phyloP scores from a whole-genome alignment of 2,888 invertebrate species.

The Gandaritis pyraliata region DNA sequence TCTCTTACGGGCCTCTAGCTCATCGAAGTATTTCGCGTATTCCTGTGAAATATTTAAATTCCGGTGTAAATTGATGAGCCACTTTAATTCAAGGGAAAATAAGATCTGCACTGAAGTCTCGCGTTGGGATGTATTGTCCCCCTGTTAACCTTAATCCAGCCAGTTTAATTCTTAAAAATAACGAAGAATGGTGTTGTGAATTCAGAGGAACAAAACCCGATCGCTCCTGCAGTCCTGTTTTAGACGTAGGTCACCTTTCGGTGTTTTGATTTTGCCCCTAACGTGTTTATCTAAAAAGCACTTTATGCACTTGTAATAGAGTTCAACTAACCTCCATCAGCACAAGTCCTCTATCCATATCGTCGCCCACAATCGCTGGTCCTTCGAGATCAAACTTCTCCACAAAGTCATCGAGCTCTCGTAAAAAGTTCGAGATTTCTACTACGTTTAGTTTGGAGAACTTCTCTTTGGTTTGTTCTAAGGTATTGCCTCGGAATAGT shows the following conservation, averaged over 20 bases:
- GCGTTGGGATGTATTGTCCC: too few species aligned
- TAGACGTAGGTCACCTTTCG: too few species aligned
- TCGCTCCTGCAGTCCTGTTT: too few species aligned
- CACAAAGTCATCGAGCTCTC: conserved; percentile 87
- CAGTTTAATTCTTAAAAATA: too few species aligned
- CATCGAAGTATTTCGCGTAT: conserved; percentile 86
- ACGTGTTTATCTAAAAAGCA: neutral
- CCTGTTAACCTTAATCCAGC: too few species aligned
- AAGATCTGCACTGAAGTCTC: too few species aligned
- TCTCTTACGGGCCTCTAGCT: conserved; percentile 86
- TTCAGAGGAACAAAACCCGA: too few species aligned
- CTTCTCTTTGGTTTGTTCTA: conserved; percentile 93
- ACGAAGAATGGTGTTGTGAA: too few species aligned
- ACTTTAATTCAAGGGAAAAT: too few species aligned
- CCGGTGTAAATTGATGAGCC: too few species aligned
- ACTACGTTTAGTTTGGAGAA: conserved; percentile 92
- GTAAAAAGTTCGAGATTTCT: conserved; percentile 89
- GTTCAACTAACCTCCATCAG: conserved; percentile 86
- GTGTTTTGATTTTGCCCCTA: too few species aligned
- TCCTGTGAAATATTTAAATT: conserved; percentile 66
- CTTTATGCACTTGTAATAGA: conserved; percentile 3
- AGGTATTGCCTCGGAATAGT: conserved; percentile 87
- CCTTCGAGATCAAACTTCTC: conserved; percentile 90
- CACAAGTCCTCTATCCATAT: conserved; percentile 89
- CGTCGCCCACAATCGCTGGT: conserved; percentile 91